Base-by-base conservation (phyloP, 2,888 invertebrate genomes). In the Troides aeacus region DNA sequence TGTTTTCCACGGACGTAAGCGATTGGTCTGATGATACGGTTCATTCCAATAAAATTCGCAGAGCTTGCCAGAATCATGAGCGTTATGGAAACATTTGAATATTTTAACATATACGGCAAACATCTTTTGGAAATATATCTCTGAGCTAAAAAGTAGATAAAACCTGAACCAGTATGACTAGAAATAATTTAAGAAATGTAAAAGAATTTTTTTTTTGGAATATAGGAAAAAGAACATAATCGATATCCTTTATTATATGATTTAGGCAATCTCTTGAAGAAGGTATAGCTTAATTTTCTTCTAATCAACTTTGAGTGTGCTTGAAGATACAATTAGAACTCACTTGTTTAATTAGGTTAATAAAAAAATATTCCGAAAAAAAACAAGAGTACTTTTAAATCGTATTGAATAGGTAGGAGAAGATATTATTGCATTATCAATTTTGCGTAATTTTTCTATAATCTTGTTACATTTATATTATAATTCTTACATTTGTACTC, bases 1-100 rank as follows among this genome's bases (percentile, higher is more conserved):
- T 67, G 62, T 62, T 67, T 62, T 67, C 15, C 46, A 59, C 65
- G 58, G 42, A 30, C 23, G 23, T 42, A 64, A 39, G 42, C 53
- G 53, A 53, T 42, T 58, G 57, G 46, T 24, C 24, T 59, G 46
- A 59, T 60, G 30, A 66, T 59, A 66, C 59, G 59, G 30, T 59
- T 66, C 46, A 59, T 46, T 59, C 12, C 50, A 60, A 65, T 60
- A 50, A 66, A 60, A 66, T 60, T 66, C 46, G 30, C 24, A 30
- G 50, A 60, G 46, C 65, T 59, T 59, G 65, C 30, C 59, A 66
- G 59, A 59, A 42, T 17, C 42, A 50, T 50, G 59, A 59, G 30
- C 30, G 60, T 57, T 50, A 18, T 5, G n/a, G n/a, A n/a, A 53
- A n/a, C 18, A 53, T 53, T 18, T 53, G 39, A 58, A 58, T 46